Percentiles rank a stretch among this genome's conserved stretches.
These are phyloP conservation scores for Hemibagrus guttatus DNA, from an alignment of 2,797 vertebrate genomes.

Conservation along the genomic window DNA sequence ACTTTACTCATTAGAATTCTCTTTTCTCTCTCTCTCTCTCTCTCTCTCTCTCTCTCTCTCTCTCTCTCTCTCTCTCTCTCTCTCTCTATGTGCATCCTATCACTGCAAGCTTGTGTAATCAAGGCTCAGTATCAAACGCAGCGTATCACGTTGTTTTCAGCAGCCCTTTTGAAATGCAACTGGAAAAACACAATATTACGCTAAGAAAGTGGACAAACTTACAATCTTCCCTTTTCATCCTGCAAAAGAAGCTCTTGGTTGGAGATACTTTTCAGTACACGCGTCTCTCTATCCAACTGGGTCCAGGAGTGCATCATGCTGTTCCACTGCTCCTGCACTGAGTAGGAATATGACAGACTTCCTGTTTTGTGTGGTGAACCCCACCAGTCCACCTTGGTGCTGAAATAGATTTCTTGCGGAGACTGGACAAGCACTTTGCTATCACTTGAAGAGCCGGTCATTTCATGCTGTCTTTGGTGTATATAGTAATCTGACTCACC, in stretches of 20 bases:
- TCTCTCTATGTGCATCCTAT: too few species aligned
- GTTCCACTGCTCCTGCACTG: slow-evolving; percentile 51
- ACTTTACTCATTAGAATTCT: too few species aligned
- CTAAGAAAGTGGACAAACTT: slow-evolving; percentile 30
- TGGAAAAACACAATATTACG: too few species aligned
- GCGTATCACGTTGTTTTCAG: too few species aligned
- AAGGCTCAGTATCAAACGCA: neutral
- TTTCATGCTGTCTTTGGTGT: slow-evolving; percentile 56
- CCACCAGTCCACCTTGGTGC: slow-evolving; percentile 36
- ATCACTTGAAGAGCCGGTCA: slow-evolving; percentile 44
- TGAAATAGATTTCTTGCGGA: slow-evolving; percentile 28
- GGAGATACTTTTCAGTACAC: slow-evolving; percentile 63
- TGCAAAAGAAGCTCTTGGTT: slow-evolving; percentile 67
- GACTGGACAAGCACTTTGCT: slow-evolving; percentile 35
- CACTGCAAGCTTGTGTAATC: neutral
- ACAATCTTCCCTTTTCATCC: slow-evolving; percentile 75
- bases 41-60: too few species aligned
- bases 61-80: too few species aligned
- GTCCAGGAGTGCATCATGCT: slow-evolving; percentile 75
- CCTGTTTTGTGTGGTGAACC: neutral
- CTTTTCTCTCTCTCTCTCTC: too few species aligned
- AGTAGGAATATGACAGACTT: slow-evolving; percentile 26
- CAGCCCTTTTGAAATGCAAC: too few species aligned
- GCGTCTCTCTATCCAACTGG: slow-evolving; percentile 77
- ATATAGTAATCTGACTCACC: slow-evolving; percentile 65